Percentiles rank a stretch among this genome's conserved stretches.
Conservation (phyloP, 1,140 invertebrate genomes). For the Drosophila nigromelanica region DNA sequence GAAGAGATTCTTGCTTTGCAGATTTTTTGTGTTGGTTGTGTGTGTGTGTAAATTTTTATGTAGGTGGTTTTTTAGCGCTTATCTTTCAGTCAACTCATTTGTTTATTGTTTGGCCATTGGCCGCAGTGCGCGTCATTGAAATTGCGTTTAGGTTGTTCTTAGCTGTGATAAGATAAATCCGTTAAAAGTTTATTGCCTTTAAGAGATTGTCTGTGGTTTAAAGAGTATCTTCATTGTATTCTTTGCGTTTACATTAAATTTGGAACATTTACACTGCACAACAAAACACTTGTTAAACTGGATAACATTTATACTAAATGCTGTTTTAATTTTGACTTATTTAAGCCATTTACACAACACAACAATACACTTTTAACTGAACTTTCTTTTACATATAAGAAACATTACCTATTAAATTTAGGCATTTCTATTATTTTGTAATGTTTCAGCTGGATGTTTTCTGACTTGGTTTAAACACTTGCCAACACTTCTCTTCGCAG, state of each 20-base stretch:
- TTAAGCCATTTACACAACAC: no score
- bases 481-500: neutral
- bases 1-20: conserved; percentile 8
- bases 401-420: no score
- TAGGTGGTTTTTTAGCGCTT: neutral
- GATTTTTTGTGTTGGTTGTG: neutral
- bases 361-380: no score
- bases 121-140: no score
- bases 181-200: conserved; percentile 10
- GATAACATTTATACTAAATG: no score
- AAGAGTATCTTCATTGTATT: neutral
- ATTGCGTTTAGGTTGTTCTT: conserved; percentile 17
- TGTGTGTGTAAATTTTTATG: conserved; percentile 13
- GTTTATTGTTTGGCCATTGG: conserved; percentile 47
- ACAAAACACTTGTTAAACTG: neutral
- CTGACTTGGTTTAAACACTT: neutral
- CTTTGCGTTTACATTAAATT: conserved; percentile 9
- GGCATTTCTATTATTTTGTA: no score
- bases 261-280: neutral
- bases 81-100: conserved; percentile 57
- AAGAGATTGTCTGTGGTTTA: neutral
- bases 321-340: no score
- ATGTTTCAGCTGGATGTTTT: no score
- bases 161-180: conserved; percentile 49
- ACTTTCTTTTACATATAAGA: no score